A percentile compares a stretch with the other conserved stretches of the same genome.
phyloP scores from a whole-genome alignment of 2,888 invertebrate genomes.

The Heliconius charithonia region DNA sequence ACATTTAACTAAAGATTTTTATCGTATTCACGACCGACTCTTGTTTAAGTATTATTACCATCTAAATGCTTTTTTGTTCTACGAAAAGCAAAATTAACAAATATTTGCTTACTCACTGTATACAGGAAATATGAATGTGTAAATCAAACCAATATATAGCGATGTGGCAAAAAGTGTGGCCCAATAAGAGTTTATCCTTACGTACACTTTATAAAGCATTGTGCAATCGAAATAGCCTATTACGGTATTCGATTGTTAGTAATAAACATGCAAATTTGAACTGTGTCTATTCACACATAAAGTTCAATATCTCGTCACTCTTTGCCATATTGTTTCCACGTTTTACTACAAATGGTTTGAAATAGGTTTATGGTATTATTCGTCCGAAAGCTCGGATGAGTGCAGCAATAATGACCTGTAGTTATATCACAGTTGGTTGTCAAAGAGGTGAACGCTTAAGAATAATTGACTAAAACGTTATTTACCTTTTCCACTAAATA shows the following conservation, averaged over 20 bases:
- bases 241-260: constrained; percentile 20
- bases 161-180: constrained; percentile 12
- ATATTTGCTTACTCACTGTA: constrained; percentile 50
- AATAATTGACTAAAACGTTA: constrained; percentile 12
- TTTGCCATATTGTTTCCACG: constrained; percentile 19
- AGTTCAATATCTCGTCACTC: constrained; percentile 7
- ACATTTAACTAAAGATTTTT: neutral
- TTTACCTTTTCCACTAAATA: neutral
- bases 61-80: constrained; percentile 13
- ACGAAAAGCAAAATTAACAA: constrained; percentile 44
- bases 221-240: constrained; percentile 27
- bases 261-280: constrained; percentile 11
- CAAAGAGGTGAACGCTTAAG: constrained; percentile 14
- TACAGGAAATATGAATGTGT: constrained; percentile 27
- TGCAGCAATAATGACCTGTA: constrained; percentile 58
- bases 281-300: constrained; percentile 4
- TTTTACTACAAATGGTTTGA: constrained; percentile 25
- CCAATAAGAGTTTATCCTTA: constrained; percentile 21
- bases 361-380: constrained; percentile 29
- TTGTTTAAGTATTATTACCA: neutral
- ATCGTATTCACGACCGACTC: neutral
- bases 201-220: constrained; percentile 18
- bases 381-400: constrained; percentile 27
- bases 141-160: constrained; percentile 9
- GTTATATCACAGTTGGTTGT: constrained; percentile 65